Evolutionary conservation across 2,888 invertebrate species (phyloP).

Genomic region (Acleris holmiana): DNA sequence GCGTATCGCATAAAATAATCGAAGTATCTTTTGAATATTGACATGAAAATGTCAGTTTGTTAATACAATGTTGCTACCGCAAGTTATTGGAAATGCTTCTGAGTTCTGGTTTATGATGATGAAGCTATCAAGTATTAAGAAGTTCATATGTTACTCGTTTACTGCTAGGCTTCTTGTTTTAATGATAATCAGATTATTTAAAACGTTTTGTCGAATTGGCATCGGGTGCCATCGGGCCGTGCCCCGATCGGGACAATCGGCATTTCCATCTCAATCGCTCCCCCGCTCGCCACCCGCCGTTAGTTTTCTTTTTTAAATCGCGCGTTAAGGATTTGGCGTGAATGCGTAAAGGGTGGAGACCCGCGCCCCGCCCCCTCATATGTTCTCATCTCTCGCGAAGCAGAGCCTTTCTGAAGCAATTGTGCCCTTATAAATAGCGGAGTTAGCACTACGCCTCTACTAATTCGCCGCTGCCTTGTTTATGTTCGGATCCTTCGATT

Average conservation of each 20-base stretch:
- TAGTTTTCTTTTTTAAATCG: constrained; percentile 84
- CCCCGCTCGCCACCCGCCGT: constrained; percentile 60
- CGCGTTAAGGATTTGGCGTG: constrained; percentile 82
- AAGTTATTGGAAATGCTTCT: too few relatives aligned
- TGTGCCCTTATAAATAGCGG: constrained; percentile 57
- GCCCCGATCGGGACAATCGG: constrained; percentile 70
- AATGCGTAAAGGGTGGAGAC: constrained; percentile 79
- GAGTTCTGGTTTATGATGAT: too few relatives aligned
- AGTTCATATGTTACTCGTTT: too few relatives aligned
- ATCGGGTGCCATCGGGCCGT: constrained; percentile 4
- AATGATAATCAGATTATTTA: too few relatives aligned
- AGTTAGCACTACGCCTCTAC: constrained; percentile 52
- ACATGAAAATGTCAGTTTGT: too few relatives aligned
- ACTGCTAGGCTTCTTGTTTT: too few relatives aligned
- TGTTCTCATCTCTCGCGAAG: constrained; percentile 62
- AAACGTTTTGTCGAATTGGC: constrained; percentile 20
- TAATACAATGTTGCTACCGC: too few relatives aligned
- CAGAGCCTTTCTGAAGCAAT: constrained; percentile 49
- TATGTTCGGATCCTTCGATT: constrained; percentile 39
- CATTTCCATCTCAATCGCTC: constrained; percentile 80
- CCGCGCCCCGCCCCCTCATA: constrained; percentile 66
- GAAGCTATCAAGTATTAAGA: too few relatives aligned
- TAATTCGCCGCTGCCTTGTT: constrained; percentile 48
- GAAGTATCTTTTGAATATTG: too few relatives aligned
- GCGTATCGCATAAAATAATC: too few relatives aligned